Evolutionary conservation across 2,797 vertebrate genomes (phyloP).

Genomic region (Etheostoma perlongum): DNA sequence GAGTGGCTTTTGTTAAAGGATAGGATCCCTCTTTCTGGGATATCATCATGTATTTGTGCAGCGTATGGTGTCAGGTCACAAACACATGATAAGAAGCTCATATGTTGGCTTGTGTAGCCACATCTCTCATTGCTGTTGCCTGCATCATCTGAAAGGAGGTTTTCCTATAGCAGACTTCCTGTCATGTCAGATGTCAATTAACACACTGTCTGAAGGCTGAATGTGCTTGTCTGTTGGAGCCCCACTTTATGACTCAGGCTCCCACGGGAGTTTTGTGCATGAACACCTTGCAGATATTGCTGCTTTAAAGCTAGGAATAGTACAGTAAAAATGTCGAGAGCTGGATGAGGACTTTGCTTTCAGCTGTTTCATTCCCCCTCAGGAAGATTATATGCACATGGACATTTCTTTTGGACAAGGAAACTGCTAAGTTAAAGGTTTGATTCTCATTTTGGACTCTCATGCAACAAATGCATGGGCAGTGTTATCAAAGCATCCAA

Average conservation of each 20-base stretch:
- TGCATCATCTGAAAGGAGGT: constrained; percentile 8
- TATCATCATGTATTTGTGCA: neutral
- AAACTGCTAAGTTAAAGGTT: constrained; percentile 5
- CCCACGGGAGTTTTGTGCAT: constrained; percentile 16
- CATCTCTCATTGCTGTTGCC: constrained; percentile 3
- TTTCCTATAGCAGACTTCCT: constrained; percentile 29
- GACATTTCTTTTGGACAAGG: neutral
- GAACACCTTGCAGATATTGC: constrained; percentile 10
- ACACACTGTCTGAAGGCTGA: constrained; percentile 31
- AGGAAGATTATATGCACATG: neutral
- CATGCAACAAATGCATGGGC: neutral
- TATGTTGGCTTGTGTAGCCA: neutral
- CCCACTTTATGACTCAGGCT: neutral
- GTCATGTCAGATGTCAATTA: constrained; percentile 21
- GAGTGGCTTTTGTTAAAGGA: neutral
- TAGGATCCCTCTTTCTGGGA: neutral
- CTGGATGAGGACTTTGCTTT: constrained; percentile 27
- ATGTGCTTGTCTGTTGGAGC: constrained; percentile 2
- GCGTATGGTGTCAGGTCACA: constrained; percentile 14
- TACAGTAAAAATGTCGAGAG: constrained; percentile 11
- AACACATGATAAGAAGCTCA: constrained; percentile 3
- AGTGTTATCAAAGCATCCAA: constrained; percentile 4
- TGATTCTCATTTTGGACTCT: constrained; percentile 1
- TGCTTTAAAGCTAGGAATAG: constrained; percentile 40
- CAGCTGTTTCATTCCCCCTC: constrained; percentile 10